Evolutionary conservation across 2,888 invertebrate genomes (phyloP), one percentile per base, ranked within the genome.

Genomic region (Drosophila ezoana): DNA sequence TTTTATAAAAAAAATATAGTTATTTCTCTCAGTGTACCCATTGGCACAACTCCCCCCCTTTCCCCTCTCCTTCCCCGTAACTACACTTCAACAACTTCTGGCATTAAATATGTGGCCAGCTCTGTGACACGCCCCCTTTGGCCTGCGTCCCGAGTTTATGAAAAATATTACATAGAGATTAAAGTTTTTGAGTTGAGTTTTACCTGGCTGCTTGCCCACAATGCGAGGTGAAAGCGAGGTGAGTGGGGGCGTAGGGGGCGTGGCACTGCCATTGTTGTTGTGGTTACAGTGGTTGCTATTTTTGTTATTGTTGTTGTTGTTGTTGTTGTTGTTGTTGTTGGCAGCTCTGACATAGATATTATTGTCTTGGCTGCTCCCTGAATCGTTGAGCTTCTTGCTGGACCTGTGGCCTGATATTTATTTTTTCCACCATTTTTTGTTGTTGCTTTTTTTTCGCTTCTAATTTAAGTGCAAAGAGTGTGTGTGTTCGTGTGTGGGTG

Each of bases 81-180:
- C 23, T 5, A 20, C 47, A 73, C 87, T 72, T 81, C 76, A 87
- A 51, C 66, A 76, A 85, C 82, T 87, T 84, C 84, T 43, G 77
- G 72, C 79, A 83, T 83, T 83, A 87, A 83, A 83, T 84, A 74
- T 87, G 62, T 63, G 82, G 76, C 85, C 76, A 71, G 61, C 67
- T 60, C 44, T 65, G 73, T 76, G 75, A 54, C 62, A 63, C 71
- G 58, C 52, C 33, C 62, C 23, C 56, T 40, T 38, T 37, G 44
- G 40, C 51, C 40, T 41, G 47, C 56, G 52, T 38, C 43, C 48
- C 54, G 69, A 80, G 80, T 77, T 87, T 83, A 83, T 83, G 83
- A 77, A 85, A 83, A 87, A 83, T 85, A 83, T 87, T 87, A 81
- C 82, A 87, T 70, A 64, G 83, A 87, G 83, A 85, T 83, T 83